A percentile compares a stretch with the other conserved stretches of the same genome.
Conservation (phyloP, 2,113 vertebrate species). For the Aix galericulata region DNA sequence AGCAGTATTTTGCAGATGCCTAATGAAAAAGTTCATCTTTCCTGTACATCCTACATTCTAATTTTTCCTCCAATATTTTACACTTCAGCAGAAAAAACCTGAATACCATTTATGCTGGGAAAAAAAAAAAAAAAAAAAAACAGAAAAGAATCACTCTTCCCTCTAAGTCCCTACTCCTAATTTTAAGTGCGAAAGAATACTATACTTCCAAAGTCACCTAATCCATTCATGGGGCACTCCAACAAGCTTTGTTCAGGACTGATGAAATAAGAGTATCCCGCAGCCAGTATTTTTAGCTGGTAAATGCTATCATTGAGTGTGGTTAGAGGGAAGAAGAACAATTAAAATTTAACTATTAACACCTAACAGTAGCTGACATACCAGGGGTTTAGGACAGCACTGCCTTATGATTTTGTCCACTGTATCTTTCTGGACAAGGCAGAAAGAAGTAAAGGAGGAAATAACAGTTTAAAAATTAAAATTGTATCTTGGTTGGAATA, state of each 20-base stretch:
- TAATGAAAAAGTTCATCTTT: neutral
- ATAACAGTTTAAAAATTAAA: neutral
- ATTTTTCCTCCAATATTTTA: neutral
- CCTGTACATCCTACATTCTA: neutral
- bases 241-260: neutral
- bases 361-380: neutral
- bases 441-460: neutral
- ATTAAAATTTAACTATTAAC: neutral
- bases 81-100: neutral
- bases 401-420: neutral
- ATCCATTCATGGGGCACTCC: neutral
- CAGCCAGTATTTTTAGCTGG: neutral
- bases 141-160: neutral
- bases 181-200: neutral
- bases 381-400: neutral
- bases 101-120: neutral
- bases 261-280: neutral
- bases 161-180: neutral
- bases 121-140: neutral
- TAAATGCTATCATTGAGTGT: neutral
- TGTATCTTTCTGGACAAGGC: neutral
- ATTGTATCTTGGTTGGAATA: neutral
- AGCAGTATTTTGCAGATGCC: neutral
- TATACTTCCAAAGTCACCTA: neutral
- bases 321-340: neutral